phyloP scores from a whole-genome alignment of 2,113 vertebrate genomes.

The Collichthys lucidus region DNA sequence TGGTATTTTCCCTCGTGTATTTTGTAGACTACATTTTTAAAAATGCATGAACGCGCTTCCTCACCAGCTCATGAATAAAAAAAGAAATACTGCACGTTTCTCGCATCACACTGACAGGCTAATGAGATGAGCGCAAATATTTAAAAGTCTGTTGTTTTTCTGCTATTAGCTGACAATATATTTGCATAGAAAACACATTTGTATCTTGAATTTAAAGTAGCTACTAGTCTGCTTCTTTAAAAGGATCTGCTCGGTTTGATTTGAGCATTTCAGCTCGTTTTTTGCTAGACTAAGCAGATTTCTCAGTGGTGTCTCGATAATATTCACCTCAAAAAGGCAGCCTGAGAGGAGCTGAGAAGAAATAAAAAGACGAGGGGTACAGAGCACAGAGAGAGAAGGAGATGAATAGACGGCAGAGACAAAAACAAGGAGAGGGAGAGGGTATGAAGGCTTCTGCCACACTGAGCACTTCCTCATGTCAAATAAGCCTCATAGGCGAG shows the following conservation, averaged over 20 bases:
- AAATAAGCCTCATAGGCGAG: slow-evolving; percentile 59
- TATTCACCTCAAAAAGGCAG: slow-evolving; percentile 39
- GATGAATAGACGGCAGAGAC: slow-evolving; percentile 19
- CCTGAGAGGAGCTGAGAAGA: neutral
- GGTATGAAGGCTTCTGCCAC: slow-evolving; percentile 66
- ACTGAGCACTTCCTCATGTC: slow-evolving; percentile 67
- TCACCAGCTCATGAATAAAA: slow-evolving; percentile 41
- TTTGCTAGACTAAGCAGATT: slow-evolving; percentile 54
- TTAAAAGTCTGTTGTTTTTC: neutral
- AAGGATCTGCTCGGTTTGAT: slow-evolving; percentile 11
- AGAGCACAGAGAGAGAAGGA: slow-evolving; percentile 9
- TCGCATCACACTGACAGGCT: neutral
- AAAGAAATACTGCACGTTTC: neutral
- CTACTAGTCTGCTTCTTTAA: neutral
- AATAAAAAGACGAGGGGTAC: neutral
- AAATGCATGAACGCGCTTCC: slow-evolving; percentile 52
- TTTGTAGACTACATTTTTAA: slow-evolving; percentile 53
- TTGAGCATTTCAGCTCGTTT: slow-evolving; percentile 40
- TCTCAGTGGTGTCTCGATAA: slow-evolving; percentile 33
- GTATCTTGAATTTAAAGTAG: slow-evolving; percentile 9
- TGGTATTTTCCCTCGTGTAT: slow-evolving; percentile 22
- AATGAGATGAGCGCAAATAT: slow-evolving; percentile 22
- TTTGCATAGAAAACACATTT: slow-evolving; percentile 5
- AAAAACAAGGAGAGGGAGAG: slow-evolving; percentile 38
- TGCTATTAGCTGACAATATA: slow-evolving; percentile 1